Evolutionary conservation across 2,113 vertebrate species (phyloP), one percentile per base, ranked within the genome.

Genomic region (Callochromis pleurospilus): DNA sequence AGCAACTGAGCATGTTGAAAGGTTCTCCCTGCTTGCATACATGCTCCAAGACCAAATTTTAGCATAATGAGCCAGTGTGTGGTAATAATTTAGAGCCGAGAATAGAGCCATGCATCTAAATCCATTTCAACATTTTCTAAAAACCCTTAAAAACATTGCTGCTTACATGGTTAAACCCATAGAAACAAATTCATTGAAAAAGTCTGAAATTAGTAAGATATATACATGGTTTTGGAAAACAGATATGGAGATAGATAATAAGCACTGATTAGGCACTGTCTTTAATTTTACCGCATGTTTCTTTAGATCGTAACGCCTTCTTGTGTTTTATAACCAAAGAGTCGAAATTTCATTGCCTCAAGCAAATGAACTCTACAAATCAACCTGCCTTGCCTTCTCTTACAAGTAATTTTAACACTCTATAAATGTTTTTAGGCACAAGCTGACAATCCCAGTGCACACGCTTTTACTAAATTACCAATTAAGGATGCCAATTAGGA

Each of bases 1-100:
- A 85, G 81, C 81, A 60, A 86, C 85, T 68, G 83, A 91, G 92
- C 65, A 83, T 85, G 89, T 80, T 84, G 87, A 89, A 87, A 86
- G 79, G 86, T 79, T 87, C 83, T 85, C 53, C 70, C 87, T 89
- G 81, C 83, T 65, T 82, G 26, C 81, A 85, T 58, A 33, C 56
- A 77, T 54, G 79, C 68, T 81, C 58, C 33, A 29, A 29, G 81
- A 54, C 80, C 73, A 87, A 26, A n/a, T 90, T 60, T 86, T 47
- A 45, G 26, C 6, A 80, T 79, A 87, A 93, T 83, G 53, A 85
- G 55, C 10, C 7, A 42, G 40, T 36, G 21, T 73, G 33, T 86
- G 33, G 36, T n/a, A 33, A 54, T 81, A 79, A 75, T 83, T 38
- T 24, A 81, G 10, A 49, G 38, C 45, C 2, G 9, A 17, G 58